phyloP scores from a whole-genome alignment of 1,140 invertebrate genomes.

The Gonatopus flavifemur region DNA sequence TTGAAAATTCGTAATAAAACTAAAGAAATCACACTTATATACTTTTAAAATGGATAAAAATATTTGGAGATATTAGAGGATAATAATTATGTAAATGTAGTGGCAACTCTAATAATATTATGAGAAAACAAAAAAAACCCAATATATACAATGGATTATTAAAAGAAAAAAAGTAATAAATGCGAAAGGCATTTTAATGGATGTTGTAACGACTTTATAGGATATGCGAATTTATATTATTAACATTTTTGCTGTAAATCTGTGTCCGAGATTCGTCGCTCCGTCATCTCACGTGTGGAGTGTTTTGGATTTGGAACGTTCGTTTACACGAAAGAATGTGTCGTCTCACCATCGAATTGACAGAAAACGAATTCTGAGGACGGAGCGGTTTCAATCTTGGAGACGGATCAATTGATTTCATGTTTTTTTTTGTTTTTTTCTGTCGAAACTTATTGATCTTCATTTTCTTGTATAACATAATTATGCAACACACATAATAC shows the following conservation, averaged over 20 bases:
- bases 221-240: slow-evolving; percentile 46
- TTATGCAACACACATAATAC: slow-evolving; percentile 39
- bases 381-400: not conserved
- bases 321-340: not conserved
- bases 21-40: slow-evolving; percentile 39
- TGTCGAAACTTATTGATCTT: slow-evolving; percentile 33
- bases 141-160: slow-evolving; percentile 50
- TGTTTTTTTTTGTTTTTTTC: slow-evolving; percentile 38
- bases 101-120: slow-evolving; percentile 50
- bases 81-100: slow-evolving; percentile 49
- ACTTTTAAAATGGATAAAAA: slow-evolving; percentile 32
- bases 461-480: slow-evolving; percentile 39
- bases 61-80: slow-evolving; percentile 49
- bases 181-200: slow-evolving; percentile 49
- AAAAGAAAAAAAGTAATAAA: slow-evolving; percentile 50
- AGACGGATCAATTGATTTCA: slow-evolving; percentile 24
- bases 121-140: slow-evolving; percentile 31
- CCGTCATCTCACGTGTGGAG: too few relatives aligned
- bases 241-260: slow-evolving; percentile 46
- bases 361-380: slow-evolving; percentile 8
- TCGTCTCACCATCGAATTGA: not conserved
- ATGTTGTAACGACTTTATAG: slow-evolving; percentile 53
- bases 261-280: too few relatives aligned
- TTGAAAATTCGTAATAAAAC: slow-evolving; percentile 29
- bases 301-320: slow-evolving; percentile 8